Conservation (phyloP, 2,888 invertebrate species). For the Eutolmus rufibarbis region DNA sequence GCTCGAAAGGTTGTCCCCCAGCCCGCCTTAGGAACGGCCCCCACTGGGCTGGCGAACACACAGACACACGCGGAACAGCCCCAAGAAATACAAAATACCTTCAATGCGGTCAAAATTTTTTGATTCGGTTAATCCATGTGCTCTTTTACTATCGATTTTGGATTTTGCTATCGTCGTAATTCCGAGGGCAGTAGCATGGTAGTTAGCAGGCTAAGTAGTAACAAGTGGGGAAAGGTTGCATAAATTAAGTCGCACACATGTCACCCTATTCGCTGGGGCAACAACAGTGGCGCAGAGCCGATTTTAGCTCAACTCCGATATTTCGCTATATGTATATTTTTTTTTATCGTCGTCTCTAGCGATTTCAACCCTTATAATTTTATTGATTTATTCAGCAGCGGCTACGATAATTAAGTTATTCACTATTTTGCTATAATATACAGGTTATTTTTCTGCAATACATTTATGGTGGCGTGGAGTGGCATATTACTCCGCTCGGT, state of each 20-base stretch:
- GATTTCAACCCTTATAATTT: conserved; percentile 20
- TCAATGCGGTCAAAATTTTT: conserved; percentile 41
- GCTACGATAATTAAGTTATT: conserved; percentile 19
- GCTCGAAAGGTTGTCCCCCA: conserved; percentile 5
- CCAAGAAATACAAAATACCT: conserved; percentile 34
- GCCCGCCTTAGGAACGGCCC: background rate
- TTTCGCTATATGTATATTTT: background rate
- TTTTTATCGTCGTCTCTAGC: background rate
- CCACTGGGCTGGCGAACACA: background rate
- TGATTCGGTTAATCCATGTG: conserved; percentile 38
- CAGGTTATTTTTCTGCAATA: conserved; percentile 11
- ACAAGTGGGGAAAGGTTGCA: conserved; percentile 41
- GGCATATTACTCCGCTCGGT: background rate
- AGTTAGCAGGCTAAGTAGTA: conserved; percentile 32
- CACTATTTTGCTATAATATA: conserved; percentile 15
- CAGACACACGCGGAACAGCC: background rate
- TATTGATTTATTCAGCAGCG: conserved; percentile 22
- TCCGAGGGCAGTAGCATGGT: conserved; percentile 29
- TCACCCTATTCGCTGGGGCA: background rate
- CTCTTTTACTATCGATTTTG: conserved; percentile 38
- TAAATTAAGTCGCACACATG: conserved; percentile 39
- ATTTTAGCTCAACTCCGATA: background rate
- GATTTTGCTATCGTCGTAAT: conserved; percentile 36
- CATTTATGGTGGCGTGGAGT: conserved; percentile 28
- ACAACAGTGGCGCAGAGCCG: background rate